Percentiles rank a stretch among this genome's conserved stretches.
Conservation (phyloP, 2,113 vertebrate genomes). For the Heloderma charlesbogerti region DNA sequence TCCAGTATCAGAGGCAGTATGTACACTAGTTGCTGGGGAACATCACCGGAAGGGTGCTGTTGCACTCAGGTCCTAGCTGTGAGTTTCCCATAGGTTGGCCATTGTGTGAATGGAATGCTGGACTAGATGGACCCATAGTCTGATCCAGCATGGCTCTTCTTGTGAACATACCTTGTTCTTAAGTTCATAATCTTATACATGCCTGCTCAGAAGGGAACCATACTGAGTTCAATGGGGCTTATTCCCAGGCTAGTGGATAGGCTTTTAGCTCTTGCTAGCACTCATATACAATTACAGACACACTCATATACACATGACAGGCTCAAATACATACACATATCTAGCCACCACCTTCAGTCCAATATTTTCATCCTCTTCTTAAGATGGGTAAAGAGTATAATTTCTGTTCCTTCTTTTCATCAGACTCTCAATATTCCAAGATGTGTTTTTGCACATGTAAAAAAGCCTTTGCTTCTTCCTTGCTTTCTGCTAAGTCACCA, state of each 20-base stretch:
- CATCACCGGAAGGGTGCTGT: no score
- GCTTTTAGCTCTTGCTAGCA: neutral
- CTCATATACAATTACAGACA: neutral
- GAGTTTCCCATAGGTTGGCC: no score
- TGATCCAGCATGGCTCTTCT: no score
- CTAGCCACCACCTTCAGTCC: neutral
- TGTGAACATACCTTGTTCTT: no score
- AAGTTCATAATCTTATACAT: no score
- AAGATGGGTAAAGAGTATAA: neutral
- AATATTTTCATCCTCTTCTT: neutral
- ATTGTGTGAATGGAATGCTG: no score
- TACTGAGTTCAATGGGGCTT: neutral
- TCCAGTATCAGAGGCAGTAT: no score
- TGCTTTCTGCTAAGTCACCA: neutral
- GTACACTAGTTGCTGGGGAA: no score
- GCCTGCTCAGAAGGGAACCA: neutral
- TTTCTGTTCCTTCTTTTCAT: neutral
- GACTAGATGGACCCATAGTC: no score
- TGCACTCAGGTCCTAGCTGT: no score
- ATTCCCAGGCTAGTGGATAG: neutral
- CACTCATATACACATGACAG: no score
- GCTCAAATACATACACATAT: neutral
- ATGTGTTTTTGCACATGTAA: neutral
- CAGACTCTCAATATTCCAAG: neutral
- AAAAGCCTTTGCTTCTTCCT: neutral